These are phyloP conservation scores for Cryptomyrus ogoouensis DNA, from an alignment of 2,113 vertebrate genomes.

Conservation along the genomic window DNA sequence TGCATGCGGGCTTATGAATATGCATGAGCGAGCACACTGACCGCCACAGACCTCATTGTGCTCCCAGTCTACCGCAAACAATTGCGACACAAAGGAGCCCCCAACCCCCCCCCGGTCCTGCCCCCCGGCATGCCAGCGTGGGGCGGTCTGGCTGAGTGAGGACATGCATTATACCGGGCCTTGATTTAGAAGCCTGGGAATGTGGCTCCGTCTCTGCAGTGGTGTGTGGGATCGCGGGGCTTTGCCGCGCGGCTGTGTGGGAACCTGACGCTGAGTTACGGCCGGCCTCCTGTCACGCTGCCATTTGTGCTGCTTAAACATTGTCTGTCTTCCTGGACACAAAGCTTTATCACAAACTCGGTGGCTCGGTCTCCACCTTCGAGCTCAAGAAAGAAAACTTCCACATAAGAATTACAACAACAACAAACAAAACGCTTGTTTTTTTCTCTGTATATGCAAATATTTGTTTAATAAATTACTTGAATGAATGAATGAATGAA, in stretches of 20 bases:
- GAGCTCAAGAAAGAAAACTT: background rate
- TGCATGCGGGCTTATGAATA: conserved; percentile 45
- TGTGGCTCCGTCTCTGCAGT: conserved; percentile 14
- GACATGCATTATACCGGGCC: conserved; percentile 20
- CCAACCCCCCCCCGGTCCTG: conserved; percentile 22
- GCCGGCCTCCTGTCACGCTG: background rate
- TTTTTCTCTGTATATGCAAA: background rate
- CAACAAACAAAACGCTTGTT: background rate
- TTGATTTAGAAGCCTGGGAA: conserved; percentile 42
- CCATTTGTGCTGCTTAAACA: background rate
- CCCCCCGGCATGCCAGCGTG: conserved; percentile 25
- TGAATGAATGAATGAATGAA: background rate
- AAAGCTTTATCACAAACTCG: background rate
- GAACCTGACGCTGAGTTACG: background rate
- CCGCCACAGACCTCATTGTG: conserved; percentile 32
- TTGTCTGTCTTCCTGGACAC: background rate
- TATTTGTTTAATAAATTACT: background rate
- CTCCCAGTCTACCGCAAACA: conserved; percentile 24
- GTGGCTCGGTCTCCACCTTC: background rate
- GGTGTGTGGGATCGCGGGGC: conserved; percentile 10
- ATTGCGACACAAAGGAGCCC: conserved; percentile 29
- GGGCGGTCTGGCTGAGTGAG: conserved; percentile 12
- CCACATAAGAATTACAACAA: background rate
- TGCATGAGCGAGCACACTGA: conserved; percentile 41
- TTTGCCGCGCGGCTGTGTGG: background rate